Base-by-base conservation (phyloP, 37 sponge, comb jelly and placozoan species). In the Lycopodina hypogea region DNA sequence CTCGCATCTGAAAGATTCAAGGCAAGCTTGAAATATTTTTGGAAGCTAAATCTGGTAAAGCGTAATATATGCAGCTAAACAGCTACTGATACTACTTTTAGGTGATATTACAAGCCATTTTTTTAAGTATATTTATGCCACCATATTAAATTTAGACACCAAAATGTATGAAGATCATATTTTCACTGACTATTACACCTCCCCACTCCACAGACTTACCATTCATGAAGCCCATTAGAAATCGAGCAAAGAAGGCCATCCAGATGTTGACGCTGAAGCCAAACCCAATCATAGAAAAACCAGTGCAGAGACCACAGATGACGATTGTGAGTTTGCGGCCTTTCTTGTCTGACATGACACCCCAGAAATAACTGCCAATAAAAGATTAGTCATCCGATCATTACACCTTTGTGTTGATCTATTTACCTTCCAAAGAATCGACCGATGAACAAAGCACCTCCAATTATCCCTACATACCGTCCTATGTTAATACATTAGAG, bases 311-410 rank as follows among this genome's bases (percentile, higher is more conserved):
- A 0, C 56, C 66, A 61, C 83, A 81, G 55, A 75, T 19, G 58
- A 94, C 78, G 19, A 94, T 32, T 24, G 88, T 81, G 12, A 80
- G 86, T 60, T 84, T 90, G 18, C 89, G 86, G 17, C 92, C 92
- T 24, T 74, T 77, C 23, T 41, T 35, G 66, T 95, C 95, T 21
- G 95, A 75, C 1, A 95, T 32, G n/a, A 35, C 71, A 0, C 95
- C 95, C 95, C 95, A 94, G 3, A 85, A 21, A 56, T 90, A 94
- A 67, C 93, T 93, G n/a, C n/a, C n/a, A n/a, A n/a, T n/a, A n/a
- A n/a, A n/a, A n/a, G n/a, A n/a, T n/a, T n/a, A n/a, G n/a, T n/a
- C n/a, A n/a, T n/a, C n/a, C n/a, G n/a, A n/a, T n/a, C n/a, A n/a
- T n/a, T n/a, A n/a, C n/a, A n/a, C n/a, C 75, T 39, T 38, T 14